These are phyloP conservation scores for Philopotamus ludificatus DNA, from an alignment of 1,140 invertebrate species.

Conservation along the genomic window DNA sequence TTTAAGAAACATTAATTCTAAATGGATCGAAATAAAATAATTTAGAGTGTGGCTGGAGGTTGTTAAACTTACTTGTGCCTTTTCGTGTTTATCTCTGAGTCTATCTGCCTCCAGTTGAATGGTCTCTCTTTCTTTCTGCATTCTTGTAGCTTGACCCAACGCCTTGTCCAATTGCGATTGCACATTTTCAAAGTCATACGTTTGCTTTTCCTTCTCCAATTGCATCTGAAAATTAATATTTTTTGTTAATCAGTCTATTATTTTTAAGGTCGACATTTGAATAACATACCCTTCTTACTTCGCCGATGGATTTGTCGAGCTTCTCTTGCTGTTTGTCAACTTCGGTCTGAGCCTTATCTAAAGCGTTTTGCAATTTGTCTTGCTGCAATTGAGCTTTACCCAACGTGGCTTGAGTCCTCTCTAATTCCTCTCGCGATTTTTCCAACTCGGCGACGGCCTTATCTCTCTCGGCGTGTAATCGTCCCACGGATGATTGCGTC, in stretches of 20 bases:
- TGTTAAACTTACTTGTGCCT: slow-evolving; percentile 69
- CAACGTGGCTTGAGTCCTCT: slow-evolving; percentile 82
- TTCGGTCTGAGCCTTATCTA: slow-evolving; percentile 88
- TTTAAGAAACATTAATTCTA: too few species aligned
- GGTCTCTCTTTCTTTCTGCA: slow-evolving; percentile 87
- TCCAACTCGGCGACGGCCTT: slow-evolving; percentile 81
- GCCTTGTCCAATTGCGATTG: slow-evolving; percentile 89
- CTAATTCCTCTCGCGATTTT: slow-evolving; percentile 86
- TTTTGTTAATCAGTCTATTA: too few species aligned
- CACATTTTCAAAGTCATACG: slow-evolving; percentile 84
- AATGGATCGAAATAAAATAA: too few species aligned
- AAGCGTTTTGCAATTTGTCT: slow-evolving; percentile 82
- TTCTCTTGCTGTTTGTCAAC: slow-evolving; percentile 87
- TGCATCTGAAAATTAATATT: slow-evolving; percentile 74
- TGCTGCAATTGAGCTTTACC: slow-evolving; percentile 87
- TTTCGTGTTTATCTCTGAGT: slow-evolving; percentile 84
- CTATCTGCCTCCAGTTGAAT: slow-evolving; percentile 82
- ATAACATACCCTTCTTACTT: slow-evolving; percentile 72
- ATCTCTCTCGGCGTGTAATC: slow-evolving; percentile 84
- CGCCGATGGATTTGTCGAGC: slow-evolving; percentile 75
- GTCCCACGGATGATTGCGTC: slow-evolving; percentile 69
- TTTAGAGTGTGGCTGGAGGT: not conserved
- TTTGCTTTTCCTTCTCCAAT: slow-evolving; percentile 86
- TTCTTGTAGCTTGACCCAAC: slow-evolving; percentile 76
- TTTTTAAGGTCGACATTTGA: too few species aligned